These are phyloP conservation scores for Reinhardtius hippoglossoides DNA, from an alignment of 2,113 vertebrate species.

Conservation along the genomic window DNA sequence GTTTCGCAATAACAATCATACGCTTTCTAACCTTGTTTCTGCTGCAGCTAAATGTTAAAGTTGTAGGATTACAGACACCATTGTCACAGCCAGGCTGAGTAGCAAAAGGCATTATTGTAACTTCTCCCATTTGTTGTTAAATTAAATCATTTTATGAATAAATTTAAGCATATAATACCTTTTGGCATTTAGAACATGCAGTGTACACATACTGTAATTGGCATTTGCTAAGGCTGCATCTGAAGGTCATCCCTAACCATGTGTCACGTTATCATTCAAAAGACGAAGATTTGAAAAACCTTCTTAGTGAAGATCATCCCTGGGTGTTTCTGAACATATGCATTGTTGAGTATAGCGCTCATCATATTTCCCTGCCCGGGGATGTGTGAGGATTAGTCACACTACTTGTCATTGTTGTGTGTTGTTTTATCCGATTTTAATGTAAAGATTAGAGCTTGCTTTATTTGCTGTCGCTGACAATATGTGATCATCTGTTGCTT, in stretches of 20 bases:
- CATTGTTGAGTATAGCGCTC: constrained; percentile 24
- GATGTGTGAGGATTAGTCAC: constrained; percentile 64
- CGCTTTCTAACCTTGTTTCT: too few species aligned
- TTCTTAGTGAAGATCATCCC: not conserved
- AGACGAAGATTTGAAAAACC: not conserved
- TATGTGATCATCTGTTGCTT: not conserved
- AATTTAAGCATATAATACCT: not conserved
- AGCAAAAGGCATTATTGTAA: too few species aligned
- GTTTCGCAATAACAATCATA: too few species aligned
- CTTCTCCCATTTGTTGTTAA: too few species aligned
- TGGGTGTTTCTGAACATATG: not conserved
- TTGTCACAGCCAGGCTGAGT: too few species aligned
- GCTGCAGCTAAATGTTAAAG: too few species aligned
- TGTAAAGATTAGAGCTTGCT: constrained; percentile 41
- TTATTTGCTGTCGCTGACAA: constrained; percentile 28
- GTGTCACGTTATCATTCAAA: not conserved
- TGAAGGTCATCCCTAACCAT: constrained; percentile 1
- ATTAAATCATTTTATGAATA: too few species aligned
- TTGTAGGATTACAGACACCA: too few species aligned
- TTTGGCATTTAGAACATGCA: not conserved
- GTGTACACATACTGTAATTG: not conserved
- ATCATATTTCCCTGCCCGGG: constrained; percentile 27
- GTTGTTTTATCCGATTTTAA: constrained; percentile 50
- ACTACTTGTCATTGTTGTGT: constrained; percentile 50
- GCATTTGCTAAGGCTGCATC: not conserved